Evolutionary conservation across 2,113 vertebrate genomes (phyloP).

Genomic region (Cisticola juncidis): DNA sequence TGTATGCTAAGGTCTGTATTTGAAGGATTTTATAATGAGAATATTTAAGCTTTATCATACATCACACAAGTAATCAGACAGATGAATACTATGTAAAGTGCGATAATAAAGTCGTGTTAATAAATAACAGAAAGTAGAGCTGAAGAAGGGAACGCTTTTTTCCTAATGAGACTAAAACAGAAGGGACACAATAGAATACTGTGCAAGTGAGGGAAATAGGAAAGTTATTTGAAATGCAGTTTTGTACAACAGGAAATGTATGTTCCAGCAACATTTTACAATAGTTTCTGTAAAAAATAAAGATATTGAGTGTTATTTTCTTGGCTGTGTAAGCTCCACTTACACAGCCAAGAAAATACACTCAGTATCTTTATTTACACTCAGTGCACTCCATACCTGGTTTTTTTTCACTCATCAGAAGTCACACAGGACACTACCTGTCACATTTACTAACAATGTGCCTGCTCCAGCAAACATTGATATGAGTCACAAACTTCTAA

Average conservation of each 20-base stretch:
- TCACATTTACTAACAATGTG: background rate
- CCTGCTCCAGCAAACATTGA: background rate
- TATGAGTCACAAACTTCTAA: background rate
- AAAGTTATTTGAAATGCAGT: background rate
- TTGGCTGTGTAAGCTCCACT: background rate
- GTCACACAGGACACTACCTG: background rate
- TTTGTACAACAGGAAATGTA: background rate
- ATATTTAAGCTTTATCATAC: background rate
- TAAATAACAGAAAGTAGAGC: background rate
- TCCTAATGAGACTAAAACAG: background rate
- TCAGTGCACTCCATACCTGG: background rate
- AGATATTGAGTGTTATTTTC: background rate
- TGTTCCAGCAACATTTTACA: background rate
- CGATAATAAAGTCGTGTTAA: background rate
- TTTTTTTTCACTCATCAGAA: background rate
- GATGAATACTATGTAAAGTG: background rate
- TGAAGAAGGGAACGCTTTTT: background rate
- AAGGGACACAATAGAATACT: background rate
- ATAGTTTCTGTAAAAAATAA: background rate
- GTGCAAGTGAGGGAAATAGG: background rate
- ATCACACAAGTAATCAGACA: background rate
- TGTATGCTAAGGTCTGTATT: background rate
- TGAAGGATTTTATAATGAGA: background rate
- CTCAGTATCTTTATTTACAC: background rate
- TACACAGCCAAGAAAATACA: background rate